Evolutionary conservation across 2,113 vertebrate genomes (phyloP).

Genomic region (Crypturellus undulatus): DNA sequence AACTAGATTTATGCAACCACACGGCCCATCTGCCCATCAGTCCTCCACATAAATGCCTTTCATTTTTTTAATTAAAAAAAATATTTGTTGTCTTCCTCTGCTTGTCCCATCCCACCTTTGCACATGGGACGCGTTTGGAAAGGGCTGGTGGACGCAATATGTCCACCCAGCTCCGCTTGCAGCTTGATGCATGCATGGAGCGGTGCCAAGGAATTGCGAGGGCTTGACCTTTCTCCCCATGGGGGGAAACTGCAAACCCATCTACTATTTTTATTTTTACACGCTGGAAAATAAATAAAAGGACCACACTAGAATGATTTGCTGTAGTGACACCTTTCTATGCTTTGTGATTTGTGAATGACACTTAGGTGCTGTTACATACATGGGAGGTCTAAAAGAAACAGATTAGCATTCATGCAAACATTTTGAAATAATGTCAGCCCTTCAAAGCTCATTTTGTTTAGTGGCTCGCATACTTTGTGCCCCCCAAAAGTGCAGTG

Average conservation of each 20-base stretch:
- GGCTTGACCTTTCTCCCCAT: background rate
- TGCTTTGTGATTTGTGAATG: background rate
- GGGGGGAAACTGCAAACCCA: background rate
- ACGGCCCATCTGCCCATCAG: background rate
- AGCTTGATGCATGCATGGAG: background rate
- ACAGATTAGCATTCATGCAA: background rate
- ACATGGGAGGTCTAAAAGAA: background rate
- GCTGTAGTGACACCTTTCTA: background rate
- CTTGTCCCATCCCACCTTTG: background rate
- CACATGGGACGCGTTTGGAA: rapidly evolving
- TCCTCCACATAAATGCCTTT: background rate
- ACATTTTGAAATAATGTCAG: background rate
- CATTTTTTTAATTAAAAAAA: too few species aligned
- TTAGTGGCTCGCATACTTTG: background rate
- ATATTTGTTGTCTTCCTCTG: background rate
- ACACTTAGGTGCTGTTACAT: background rate
- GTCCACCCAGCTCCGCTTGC: too few species aligned
- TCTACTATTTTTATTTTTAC: background rate
- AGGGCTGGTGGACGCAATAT: background rate
- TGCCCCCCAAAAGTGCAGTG: background rate
- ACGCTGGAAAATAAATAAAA: background rate
- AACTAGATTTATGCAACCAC: background rate
- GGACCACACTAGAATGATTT: background rate
- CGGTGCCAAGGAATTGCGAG: rapidly evolving
- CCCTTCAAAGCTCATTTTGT: background rate